Percentiles rank a stretch among this genome's conserved stretches.
Evolutionary conservation across 2,113 vertebrate genomes (phyloP).

Genomic region (Microtus ochrogaster): DNA sequence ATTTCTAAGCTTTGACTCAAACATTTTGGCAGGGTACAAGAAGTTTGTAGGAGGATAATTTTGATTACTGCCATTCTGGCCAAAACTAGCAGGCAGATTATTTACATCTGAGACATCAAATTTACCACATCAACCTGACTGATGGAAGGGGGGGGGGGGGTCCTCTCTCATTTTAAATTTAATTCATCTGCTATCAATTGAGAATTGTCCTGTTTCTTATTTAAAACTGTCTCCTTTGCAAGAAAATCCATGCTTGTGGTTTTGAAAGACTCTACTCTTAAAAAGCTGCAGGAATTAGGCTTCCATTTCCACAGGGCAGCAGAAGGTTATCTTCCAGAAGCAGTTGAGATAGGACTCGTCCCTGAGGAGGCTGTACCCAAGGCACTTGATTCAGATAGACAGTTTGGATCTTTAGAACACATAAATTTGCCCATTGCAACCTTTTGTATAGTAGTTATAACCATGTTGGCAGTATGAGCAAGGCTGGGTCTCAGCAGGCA

Average conservation of each 20-base stretch:
- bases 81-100: not conserved
- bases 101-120: not conserved
- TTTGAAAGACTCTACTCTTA: constrained; percentile 10
- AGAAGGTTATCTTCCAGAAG: not conserved
- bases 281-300: not conserved
- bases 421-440: not conserved
- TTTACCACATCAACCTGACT: not conserved
- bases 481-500: not conserved
- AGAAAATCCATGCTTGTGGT: constrained; percentile 10
- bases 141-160: not conserved
- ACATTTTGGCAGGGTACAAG: not conserved
- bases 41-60: not conserved
- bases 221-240: constrained; percentile 36
- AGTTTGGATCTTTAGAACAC: too few species aligned
- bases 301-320: not conserved
- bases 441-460: not conserved
- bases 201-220: constrained; percentile 32
- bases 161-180: not conserved
- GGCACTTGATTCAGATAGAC: not conserved
- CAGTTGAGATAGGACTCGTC: not conserved
- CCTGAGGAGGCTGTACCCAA: not conserved
- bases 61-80: not conserved
- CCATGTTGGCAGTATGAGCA: not conserved
- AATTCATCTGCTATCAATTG: constrained; percentile 11
- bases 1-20: constrained; percentile 10